These are phyloP conservation scores for Eunapius fragilis DNA, from an alignment of 37 sponge, comb jelly and placozoan species.

Conservation along the genomic window DNA sequence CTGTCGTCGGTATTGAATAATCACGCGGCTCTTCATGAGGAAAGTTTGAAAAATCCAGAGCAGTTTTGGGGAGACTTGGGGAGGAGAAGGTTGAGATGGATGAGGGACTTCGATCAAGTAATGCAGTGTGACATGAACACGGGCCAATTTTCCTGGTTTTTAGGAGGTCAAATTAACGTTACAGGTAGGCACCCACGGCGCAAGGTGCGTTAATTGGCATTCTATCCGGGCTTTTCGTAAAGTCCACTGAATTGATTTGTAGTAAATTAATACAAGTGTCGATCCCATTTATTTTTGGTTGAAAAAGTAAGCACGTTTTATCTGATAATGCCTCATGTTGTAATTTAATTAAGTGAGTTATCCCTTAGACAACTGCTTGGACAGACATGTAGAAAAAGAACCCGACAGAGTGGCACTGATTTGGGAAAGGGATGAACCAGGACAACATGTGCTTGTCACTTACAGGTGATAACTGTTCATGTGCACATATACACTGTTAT, in stretches of 20 bases:
- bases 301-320: too few species aligned
- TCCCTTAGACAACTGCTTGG: slow-evolving; percentile 63
- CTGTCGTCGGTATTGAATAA: slow-evolving; percentile 48
- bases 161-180: slow-evolving; percentile 83
- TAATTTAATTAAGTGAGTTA: neutral
- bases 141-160: slow-evolving; percentile 86
- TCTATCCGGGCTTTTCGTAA: too few species aligned
- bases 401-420: slow-evolving; percentile 57
- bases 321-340: too few species aligned
- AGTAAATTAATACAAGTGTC: too few species aligned
- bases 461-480: slow-evolving; percentile 33
- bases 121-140: slow-evolving; percentile 79
- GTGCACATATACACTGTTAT: neutral
- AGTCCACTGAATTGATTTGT: too few species aligned
- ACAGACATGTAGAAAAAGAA: slow-evolving; percentile 47
- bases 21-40: slow-evolving; percentile 56
- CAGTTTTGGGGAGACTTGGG: slow-evolving; percentile 91
- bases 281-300: too few species aligned
- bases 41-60: slow-evolving; percentile 81
- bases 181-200: slow-evolving; percentile 57
- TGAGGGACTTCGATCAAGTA: slow-evolving; percentile 71
- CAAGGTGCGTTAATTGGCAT: too few species aligned
- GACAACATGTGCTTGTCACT: slow-evolving; percentile 49
- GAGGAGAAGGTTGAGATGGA: slow-evolving; percentile 70
- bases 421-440: slow-evolving; percentile 83